Evolutionary conservation across 2,888 invertebrate genomes (phyloP).

Genomic region (Teleogryllus oceanicus): DNA sequence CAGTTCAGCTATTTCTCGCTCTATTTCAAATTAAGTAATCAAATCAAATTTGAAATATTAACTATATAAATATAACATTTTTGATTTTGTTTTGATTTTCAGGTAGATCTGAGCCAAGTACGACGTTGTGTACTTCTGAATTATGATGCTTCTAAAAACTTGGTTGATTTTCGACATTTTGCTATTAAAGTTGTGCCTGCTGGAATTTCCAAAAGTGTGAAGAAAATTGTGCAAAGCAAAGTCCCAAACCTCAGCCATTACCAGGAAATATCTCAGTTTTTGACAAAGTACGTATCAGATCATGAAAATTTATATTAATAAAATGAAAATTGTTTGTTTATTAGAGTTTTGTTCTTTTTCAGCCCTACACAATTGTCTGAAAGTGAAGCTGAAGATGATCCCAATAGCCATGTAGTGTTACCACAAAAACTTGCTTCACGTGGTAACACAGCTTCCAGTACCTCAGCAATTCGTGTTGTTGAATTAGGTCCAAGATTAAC

Average conservation of each 20-base stretch:
- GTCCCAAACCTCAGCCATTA: constrained; percentile 84
- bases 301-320: constrained; percentile 28
- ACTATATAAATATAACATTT: too few species aligned
- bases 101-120: too few species aligned
- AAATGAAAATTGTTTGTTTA: constrained; percentile 26
- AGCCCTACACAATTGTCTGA: constrained; percentile 73
- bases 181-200: constrained; percentile 88
- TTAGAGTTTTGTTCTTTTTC: constrained; percentile 19
- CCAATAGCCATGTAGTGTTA: constrained; percentile 71
- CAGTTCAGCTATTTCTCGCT: too few species aligned
- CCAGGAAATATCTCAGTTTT: constrained; percentile 81
- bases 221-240: constrained; percentile 87
- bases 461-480: constrained; percentile 74
- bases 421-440: constrained; percentile 72
- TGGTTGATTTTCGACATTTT: constrained; percentile 91
- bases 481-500: constrained; percentile 90
- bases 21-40: too few species aligned
- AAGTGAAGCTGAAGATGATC: constrained; percentile 90
- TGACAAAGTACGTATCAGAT: constrained; percentile 66
- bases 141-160: constrained; percentile 77
- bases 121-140: constrained; percentile 87
- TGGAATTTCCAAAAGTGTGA: constrained; percentile 84
- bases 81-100: too few species aligned
- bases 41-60: too few species aligned
- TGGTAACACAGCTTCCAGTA: constrained; percentile 69